Conservation (phyloP, 2,113 vertebrate genomes). For the Hystrix cristata region DNA sequence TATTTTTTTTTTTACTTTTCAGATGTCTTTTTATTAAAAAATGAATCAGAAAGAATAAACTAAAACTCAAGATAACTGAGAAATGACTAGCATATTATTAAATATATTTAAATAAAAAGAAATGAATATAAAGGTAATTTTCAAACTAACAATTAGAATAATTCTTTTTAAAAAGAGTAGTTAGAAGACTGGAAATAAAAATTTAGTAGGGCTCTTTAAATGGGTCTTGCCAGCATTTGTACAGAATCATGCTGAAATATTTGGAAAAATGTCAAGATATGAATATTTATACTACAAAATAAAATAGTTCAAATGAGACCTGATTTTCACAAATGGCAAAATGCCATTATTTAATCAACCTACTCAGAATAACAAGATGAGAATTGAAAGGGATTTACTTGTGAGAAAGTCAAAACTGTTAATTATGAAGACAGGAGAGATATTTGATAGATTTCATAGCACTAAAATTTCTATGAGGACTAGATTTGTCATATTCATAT, state of each 20-base stretch:
- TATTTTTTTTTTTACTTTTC: background rate
- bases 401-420: background rate
- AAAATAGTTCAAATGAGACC: background rate
- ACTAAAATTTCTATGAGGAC: background rate
- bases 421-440: background rate
- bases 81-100: background rate
- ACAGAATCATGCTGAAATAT: background rate
- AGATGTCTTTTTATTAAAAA: background rate
- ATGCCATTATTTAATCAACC: slow-evolving; percentile 12
- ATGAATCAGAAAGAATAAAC: background rate
- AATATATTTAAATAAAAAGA: background rate
- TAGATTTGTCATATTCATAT: background rate
- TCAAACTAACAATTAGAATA: background rate
- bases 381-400: background rate
- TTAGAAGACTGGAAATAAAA: background rate
- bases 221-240: background rate
- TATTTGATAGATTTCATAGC: background rate
- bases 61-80: background rate
- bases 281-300: slow-evolving; percentile 55
- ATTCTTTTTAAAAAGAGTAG: background rate
- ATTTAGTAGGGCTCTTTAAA: background rate
- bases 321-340: slow-evolving; percentile 27
- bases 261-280: background rate
- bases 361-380: background rate
- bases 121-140: background rate